Base-by-base conservation (phyloP, 37 sponge, comb jelly and placozoan species). In the Hormiphora californensis region DNA sequence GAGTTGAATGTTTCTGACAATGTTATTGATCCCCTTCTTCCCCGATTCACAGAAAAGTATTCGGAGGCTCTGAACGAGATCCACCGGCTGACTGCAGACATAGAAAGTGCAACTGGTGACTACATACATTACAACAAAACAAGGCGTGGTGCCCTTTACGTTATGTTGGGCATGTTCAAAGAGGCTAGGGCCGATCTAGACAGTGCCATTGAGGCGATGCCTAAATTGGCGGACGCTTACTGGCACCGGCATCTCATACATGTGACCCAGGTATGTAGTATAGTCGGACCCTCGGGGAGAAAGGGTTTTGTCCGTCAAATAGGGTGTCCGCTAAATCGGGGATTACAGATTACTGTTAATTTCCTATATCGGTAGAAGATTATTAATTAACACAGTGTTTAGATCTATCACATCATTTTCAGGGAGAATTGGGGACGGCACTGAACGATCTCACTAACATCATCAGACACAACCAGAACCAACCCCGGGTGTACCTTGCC, bases 221-320 rank as follows among this genome's bases (percentile, higher is more conserved):
- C 92, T n/a, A 39, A 86, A 33, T 65, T 90, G 21, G 69, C 88
- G 5, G 92, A 90, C 55, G 91, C 91, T 12, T 91, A 90, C 88
- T 94, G 92, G 91, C 90, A 91, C 54, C 41, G 94, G 27, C 94
- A 94, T 39, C 54, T 91, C 12, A 89, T 94, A 21, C 63, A 62
- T 67, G 57, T 92, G 1, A 86, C 89, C 4, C 91, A 91, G 57
- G 86, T 65, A 36, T 65, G 34, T 46, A 15, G 51, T 46, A 46
- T 46, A 12, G 8, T 46, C 12, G 51, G 12, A 46, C 51, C 51
- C 8, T 46, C 12, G 51, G 8, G 51, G 12, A 46, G 11, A 46
- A 12, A 46, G 8, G 12, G 51, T 12, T 17, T 8, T 46, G 51
- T 46, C 51, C 51, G 8, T 46, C 12, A 12, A 46, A 46, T 53